Base-by-base conservation (phyloP, 2,888 invertebrate species). In the Xiphydria camelus region DNA sequence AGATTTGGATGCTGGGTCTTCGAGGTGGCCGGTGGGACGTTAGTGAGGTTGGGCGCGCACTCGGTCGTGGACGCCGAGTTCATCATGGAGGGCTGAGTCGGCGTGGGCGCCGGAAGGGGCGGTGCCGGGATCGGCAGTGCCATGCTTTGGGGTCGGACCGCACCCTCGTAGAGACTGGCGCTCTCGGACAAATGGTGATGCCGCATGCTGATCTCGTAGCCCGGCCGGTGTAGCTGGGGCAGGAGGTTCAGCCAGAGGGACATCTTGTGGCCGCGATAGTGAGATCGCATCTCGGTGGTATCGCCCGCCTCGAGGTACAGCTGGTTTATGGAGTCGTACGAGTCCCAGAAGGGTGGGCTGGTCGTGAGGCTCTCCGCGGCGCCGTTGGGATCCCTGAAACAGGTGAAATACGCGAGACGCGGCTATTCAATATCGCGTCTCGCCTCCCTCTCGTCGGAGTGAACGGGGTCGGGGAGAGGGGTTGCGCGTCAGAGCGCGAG, bases 261-360 rank as follows among this genome's bases (percentile, higher is more conserved):
- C 83, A 94, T 87, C 78, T 94, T 92, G 80, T 94, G 94, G 32
- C 94, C 94, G 26, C 94, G 84, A 77, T 94, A 96, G 77, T 95
- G 95, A 68, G 91, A 90, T 57, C 87, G 87, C 78, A 91, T 87
- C 75, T 88, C 88, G 20, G 88, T 84, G 21, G 42, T 59, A 5
- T 50, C 57, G 59, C 79, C 77, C 6, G 78, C 74, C 62, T 79
- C 91, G 77, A 93, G 81, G 76, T 92, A 93, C 44, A 91, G 84
- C 74, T 93, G 92, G 79, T 92, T 92, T 75, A 92, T 90, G 55
- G 91, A 87, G 76, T 92, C 92, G 76, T 91, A 93, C 18, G 90
- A 87, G 75, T 92, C 92, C 92, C 92, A 93, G 73, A 89, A 90
- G 26, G 90, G 89, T 37, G 85, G 80, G 20, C 80, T 81, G 33